A percentile compares a stretch with the other conserved stretches of the same genome.
phyloP scores from a whole-genome alignment of 2,888 invertebrate species.

The Prenolepis imparis region DNA sequence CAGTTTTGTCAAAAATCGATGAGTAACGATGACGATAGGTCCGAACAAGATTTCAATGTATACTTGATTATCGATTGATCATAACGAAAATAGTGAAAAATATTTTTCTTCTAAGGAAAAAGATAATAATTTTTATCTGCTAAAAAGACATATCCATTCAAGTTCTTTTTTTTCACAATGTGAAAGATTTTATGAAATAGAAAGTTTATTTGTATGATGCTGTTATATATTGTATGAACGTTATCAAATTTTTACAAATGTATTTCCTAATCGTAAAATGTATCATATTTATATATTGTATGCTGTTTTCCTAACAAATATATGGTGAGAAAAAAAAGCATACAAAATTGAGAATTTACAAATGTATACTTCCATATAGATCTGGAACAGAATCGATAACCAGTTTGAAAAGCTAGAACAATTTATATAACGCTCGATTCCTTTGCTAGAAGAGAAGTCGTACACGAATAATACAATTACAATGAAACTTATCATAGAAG shows the following conservation, averaged over 20 bases:
- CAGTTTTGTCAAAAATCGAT: constrained; percentile 47
- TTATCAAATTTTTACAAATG: neutral
- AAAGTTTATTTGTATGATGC: neutral
- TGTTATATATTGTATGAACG: neutral
- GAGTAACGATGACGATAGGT: neutral
- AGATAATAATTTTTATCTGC: neutral
- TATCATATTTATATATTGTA: constrained; percentile 4
- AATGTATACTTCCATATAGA: neutral
- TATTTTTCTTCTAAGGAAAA: neutral
- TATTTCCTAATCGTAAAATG: neutral
- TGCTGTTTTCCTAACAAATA: neutral
- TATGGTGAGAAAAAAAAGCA: neutral
- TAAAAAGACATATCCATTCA: neutral
- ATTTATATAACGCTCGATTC: constrained; percentile 24
- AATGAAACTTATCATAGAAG: constrained; percentile 29
- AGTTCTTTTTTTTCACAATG: too few species aligned
- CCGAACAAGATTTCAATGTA: neutral
- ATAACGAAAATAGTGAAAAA: neutral
- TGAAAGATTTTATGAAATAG: neutral
- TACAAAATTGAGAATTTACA: neutral
- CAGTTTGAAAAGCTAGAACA: neutral
- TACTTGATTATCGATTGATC: neutral
- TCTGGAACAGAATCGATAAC: constrained; percentile 13
- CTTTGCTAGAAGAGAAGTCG: neutral
- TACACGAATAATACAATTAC: neutral